Evolutionary conservation across 2,797 vertebrate species (phyloP).

Genomic region (Siniperca scherzeri): DNA sequence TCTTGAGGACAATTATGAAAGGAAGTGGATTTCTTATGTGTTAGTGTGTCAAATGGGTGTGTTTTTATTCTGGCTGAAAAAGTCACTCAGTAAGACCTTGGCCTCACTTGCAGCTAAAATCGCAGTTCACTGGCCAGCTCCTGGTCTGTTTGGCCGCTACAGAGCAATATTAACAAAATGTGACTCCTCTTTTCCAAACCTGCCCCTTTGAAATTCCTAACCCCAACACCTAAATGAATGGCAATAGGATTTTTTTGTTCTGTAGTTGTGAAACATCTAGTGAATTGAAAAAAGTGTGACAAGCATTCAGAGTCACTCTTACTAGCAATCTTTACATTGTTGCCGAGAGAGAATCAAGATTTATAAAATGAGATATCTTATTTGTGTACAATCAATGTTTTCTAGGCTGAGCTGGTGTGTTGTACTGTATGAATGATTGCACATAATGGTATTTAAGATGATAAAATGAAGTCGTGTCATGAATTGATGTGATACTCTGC

Average conservation of each 20-base stretch:
- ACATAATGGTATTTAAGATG: slow-evolving; percentile 78
- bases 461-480: slow-evolving; percentile 70
- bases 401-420: slow-evolving; percentile 79
- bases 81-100: background rate
- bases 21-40: background rate
- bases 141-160: slow-evolving; percentile 58
- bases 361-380: slow-evolving; percentile 79
- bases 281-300: slow-evolving; percentile 36
- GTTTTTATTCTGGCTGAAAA: slow-evolving; percentile 25
- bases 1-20: slow-evolving; percentile 3
- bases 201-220: slow-evolving; percentile 42
- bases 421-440: slow-evolving; percentile 80
- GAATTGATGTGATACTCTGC: slow-evolving; percentile 78
- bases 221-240: slow-evolving; percentile 44
- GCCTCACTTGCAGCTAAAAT: slow-evolving; percentile 8
- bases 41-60: slow-evolving; percentile 30
- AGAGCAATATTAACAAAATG: slow-evolving; percentile 75
- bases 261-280: slow-evolving; percentile 40
- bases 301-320: slow-evolving; percentile 50
- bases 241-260: slow-evolving; percentile 52
- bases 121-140: slow-evolving; percentile 31
- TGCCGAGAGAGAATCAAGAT: slow-evolving; percentile 66
- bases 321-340: slow-evolving; percentile 59
- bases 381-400: slow-evolving; percentile 87
- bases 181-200: slow-evolving; percentile 62